Evolutionary conservation across 2,888 invertebrate genomes (phyloP).

Genomic region (Notocelia uddmanniana): DNA sequence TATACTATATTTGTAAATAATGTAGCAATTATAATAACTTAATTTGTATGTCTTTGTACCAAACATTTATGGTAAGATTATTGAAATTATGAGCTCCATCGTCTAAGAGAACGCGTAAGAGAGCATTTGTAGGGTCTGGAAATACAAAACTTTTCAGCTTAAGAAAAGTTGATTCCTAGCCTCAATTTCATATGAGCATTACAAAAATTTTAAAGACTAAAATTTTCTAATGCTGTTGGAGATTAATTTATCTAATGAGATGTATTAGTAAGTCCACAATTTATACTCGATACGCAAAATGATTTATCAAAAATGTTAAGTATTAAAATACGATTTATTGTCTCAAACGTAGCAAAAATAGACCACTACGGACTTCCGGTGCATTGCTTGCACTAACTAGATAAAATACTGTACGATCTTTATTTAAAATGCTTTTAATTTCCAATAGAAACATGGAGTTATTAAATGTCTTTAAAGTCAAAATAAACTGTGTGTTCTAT

Average conservation of each 20-base stretch:
- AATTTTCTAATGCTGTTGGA: conserved; percentile 65
- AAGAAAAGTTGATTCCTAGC: conserved; percentile 74
- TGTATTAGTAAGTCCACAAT: conserved; percentile 38
- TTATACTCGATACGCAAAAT: conserved; percentile 23
- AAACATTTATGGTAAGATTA: conserved; percentile 70
- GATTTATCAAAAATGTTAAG: conserved; percentile 11
- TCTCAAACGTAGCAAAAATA: conserved; percentile 29
- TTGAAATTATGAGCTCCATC: conserved; percentile 65
- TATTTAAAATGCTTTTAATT: not conserved
- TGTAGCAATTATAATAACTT: conserved; percentile 76
- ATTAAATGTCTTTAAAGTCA: not conserved
- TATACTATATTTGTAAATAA: conserved; percentile 73
- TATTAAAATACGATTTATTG: conserved; percentile 36
- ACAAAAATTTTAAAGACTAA: conserved; percentile 76
- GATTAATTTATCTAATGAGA: conserved; percentile 36
- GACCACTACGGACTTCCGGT: not conserved
- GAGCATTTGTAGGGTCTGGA: conserved; percentile 68
- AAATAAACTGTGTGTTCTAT: not conserved
- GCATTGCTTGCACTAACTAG: conserved; percentile 17
- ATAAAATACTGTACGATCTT: conserved; percentile 4
- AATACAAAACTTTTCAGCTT: conserved; percentile 71
- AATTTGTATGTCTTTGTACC: conserved; percentile 84
- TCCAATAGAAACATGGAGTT: not conserved
- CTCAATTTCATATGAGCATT: conserved; percentile 66
- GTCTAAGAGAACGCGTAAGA: conserved; percentile 62